A percentile compares a stretch with the other conserved stretches of the same genome.
Evolutionary conservation across 2,888 invertebrate genomes (phyloP).

Genomic region (Drosophila picticornis): DNA sequence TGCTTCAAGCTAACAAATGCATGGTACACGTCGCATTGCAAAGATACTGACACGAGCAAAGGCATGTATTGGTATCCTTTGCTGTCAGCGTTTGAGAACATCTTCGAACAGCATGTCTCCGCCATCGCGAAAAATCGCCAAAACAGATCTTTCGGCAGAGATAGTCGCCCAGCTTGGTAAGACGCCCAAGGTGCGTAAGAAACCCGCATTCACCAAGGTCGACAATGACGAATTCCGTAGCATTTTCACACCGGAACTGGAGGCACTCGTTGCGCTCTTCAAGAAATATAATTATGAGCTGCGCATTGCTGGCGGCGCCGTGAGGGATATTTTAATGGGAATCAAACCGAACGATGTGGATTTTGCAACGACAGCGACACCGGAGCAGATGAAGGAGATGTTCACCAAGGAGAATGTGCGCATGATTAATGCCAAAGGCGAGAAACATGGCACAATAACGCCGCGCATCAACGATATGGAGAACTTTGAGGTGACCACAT

Average conservation of each 20-base stretch:
- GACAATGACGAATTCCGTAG: constrained; percentile 91
- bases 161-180: constrained; percentile 64
- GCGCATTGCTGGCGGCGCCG: constrained; percentile 98
- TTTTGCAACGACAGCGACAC: constrained; percentile 99
- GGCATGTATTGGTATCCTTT: constrained; percentile 1
- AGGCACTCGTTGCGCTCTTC: constrained; percentile 90
- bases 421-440: constrained; percentile 96
- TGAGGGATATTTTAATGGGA: constrained; percentile 93
- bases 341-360: constrained; percentile 95
- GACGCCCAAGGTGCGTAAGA: constrained; percentile 84
- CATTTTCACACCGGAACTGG: constrained; percentile 93
- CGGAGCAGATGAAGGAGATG: constrained; percentile 97
- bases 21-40: constrained; percentile 24
- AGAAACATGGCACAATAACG: constrained; percentile 98
- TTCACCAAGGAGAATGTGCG: constrained; percentile 93
- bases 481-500: constrained; percentile 97
- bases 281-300: constrained; percentile 93
- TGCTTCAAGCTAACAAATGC: constrained; percentile 32
- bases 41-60: constrained; percentile 16
- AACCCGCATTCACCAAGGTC: constrained; percentile 90
- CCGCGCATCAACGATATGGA: constrained; percentile 97
- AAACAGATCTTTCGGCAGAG: constrained; percentile 40
- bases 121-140: constrained; percentile 17
- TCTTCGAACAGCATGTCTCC: constrained; percentile 36
- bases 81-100: constrained; percentile 10